These are phyloP conservation scores for Sylvilagus floridanus DNA, from an alignment of 2,797 vertebrate genomes.

Conservation along the genomic window DNA sequence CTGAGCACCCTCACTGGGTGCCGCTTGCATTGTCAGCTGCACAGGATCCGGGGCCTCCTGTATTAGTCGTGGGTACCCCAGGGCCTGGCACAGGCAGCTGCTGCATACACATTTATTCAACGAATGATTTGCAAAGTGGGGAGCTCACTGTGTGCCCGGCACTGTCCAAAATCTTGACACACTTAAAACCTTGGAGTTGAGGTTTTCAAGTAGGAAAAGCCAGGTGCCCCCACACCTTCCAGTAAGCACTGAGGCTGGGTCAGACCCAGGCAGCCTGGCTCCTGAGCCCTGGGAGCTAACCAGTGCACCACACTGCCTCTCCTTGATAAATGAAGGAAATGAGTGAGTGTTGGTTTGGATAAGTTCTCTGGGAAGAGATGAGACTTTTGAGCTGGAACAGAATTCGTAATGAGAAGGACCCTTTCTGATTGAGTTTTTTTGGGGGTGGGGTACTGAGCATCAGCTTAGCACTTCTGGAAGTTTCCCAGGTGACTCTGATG, in stretches of 20 bases:
- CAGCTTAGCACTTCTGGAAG: background rate
- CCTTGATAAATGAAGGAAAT: background rate
- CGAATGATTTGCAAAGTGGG: background rate
- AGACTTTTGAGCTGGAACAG: background rate
- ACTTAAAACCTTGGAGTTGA: background rate
- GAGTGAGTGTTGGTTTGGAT: background rate
- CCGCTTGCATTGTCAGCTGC: background rate
- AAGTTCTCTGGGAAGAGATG: background rate
- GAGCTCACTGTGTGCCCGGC: background rate
- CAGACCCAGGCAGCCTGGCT: background rate
- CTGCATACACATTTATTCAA: background rate
- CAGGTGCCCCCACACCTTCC: background rate
- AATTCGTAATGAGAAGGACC: background rate
- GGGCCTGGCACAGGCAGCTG: background rate
- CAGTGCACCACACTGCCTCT: background rate
- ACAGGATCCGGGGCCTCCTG: background rate
- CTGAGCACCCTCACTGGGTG: background rate
- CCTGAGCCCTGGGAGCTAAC: background rate
- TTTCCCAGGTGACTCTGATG: background rate
- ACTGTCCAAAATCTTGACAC: background rate
- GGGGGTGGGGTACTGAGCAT: background rate
- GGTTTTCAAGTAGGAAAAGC: background rate
- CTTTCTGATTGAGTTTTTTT: background rate
- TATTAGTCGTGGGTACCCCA: background rate
- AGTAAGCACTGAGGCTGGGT: background rate